Percentiles rank a stretch among this genome's conserved stretches.
phyloP scores from a whole-genome alignment of 2,113 vertebrate genomes.

The Taurulus bubalis region DNA sequence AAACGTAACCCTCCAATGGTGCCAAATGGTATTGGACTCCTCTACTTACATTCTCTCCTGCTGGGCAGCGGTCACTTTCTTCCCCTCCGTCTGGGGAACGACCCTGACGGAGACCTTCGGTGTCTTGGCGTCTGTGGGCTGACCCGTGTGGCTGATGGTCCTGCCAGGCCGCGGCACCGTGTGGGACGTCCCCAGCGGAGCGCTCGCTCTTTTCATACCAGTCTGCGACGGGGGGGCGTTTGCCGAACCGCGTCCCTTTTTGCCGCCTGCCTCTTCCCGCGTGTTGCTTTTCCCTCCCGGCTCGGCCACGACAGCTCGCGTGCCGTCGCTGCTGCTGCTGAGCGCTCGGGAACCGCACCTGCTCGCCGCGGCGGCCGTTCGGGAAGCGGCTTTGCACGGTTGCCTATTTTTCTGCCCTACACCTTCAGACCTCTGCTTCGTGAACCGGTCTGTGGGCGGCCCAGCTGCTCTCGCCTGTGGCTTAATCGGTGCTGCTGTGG shows the following conservation, averaged over 20 bases:
- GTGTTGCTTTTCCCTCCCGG: conserved; percentile 17
- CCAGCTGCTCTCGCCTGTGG: not conserved
- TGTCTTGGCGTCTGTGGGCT: conserved; percentile 22
- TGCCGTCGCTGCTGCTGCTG: not conserved
- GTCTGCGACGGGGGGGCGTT: not conserved
- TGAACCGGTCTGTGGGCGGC: not conserved
- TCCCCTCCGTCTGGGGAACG: conserved; percentile 55
- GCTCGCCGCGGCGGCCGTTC: fast-evolving
- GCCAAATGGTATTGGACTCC: not conserved
- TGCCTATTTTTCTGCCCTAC: not conserved
- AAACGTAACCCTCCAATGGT: not conserved
- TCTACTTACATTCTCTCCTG: conserved; percentile 81
- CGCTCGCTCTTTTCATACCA: not conserved
- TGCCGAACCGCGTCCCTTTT: not conserved
- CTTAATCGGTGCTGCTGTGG: conserved; percentile 20
- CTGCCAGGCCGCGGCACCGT: conserved; percentile 41
- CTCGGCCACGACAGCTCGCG: not conserved
- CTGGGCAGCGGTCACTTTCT: conserved; percentile 75
- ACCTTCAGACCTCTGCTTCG: not conserved
- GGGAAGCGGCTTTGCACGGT: not conserved
- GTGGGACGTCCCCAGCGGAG: conserved; percentile 27
- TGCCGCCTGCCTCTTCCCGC: not conserved
- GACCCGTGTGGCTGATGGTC: conserved; percentile 12
- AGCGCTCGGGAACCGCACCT: not conserved
- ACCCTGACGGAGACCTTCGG: conserved; percentile 36